phyloP scores from a whole-genome alignment of 2,113 vertebrate genomes.

The Poeciliopsis occidentalis region DNA sequence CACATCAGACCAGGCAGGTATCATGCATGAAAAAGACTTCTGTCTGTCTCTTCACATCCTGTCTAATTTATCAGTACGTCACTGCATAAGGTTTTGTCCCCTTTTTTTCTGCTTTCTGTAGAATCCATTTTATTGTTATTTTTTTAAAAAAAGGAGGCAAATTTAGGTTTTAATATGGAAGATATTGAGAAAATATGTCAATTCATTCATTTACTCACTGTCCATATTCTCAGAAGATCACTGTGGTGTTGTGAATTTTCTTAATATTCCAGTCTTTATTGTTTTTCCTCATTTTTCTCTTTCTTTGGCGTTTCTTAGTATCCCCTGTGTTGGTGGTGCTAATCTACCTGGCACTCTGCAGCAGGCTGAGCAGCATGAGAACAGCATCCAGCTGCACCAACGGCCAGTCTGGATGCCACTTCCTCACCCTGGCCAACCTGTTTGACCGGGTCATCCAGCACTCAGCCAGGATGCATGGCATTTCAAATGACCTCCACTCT shows the following conservation, averaged over 20 bases:
- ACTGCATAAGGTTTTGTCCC: not conserved
- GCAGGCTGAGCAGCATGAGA: constrained; percentile 8
- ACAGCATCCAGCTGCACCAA: constrained; percentile 67
- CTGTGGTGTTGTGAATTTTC: not conserved
- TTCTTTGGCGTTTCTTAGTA: constrained; percentile 3
- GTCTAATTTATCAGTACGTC: not conserved
- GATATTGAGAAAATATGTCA: too few species aligned
- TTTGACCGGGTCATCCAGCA: constrained; percentile 85
- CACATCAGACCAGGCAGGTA: constrained; percentile 66
- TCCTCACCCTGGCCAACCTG: constrained; percentile 75
- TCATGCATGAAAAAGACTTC: not conserved
- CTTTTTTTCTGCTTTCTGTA: not conserved
- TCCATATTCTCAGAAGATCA: too few species aligned
- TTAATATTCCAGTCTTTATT: not conserved
- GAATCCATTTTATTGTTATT: not conserved
- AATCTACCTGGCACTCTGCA: constrained; percentile 46
- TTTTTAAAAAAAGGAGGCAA: not conserved
- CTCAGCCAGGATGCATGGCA: constrained; percentile 80
- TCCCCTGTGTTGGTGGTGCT: constrained; percentile 31
- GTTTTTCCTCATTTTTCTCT: not conserved
- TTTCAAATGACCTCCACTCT: constrained; percentile 79
- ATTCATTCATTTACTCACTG: not conserved
- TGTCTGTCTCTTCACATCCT: not conserved
- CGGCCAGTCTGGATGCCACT: constrained; percentile 59
- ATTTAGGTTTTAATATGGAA: not conserved